Evolutionary conservation across 2,888 invertebrate species (phyloP), one percentile per base, ranked within the genome.

Genomic region (Hoplodrina ambigua): DNA sequence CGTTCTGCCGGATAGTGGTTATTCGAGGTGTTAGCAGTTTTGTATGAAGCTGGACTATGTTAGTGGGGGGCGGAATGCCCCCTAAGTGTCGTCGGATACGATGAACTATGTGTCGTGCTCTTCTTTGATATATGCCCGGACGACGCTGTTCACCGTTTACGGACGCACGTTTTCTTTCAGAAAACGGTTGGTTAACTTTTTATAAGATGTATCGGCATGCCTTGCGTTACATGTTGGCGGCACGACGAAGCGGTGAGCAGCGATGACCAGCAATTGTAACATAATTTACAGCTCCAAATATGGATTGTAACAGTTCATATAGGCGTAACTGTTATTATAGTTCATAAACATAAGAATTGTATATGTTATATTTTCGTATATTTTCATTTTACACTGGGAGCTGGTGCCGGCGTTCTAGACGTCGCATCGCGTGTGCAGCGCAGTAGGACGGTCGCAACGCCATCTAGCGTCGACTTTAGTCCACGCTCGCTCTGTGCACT

Each of bases 301-400:
- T 92, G 93, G 88, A 91, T 91, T 89, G 87, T 88, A 89, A 92
- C 90, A 90, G 92, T 94, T 95, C 92, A 91, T 94, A 90, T 94
- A 94, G 93, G 89, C 89, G 89, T 94, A 94, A 94, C 93, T 94
- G 94, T 94, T 94, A 92, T 90, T 90, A 92, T 94, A 95, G 95
- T 94, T 94, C 94, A 94, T 94, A 94, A 90, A 88, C 92, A 89
- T 95, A 95, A 93, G 94, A 94, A 93, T 91, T 94, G 94, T 95
- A 94, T 94, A 90, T 93, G 92, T 93, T 94, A 93, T 94, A 93
- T 94, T 94, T 93, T 94, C 87, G 87, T 93, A 92, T 94, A 91
- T 91, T 90, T 89, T 93, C 89, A 88, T 93, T 92, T 92, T 89
- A 84, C 87, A 80, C 84, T 86, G 88, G 87, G 82, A 57, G 66